Percentiles rank a stretch among this genome's conserved stretches.
Evolutionary conservation across 1,140 invertebrate genomes (phyloP).

Genomic region (Sarcophaga bullata): DNA sequence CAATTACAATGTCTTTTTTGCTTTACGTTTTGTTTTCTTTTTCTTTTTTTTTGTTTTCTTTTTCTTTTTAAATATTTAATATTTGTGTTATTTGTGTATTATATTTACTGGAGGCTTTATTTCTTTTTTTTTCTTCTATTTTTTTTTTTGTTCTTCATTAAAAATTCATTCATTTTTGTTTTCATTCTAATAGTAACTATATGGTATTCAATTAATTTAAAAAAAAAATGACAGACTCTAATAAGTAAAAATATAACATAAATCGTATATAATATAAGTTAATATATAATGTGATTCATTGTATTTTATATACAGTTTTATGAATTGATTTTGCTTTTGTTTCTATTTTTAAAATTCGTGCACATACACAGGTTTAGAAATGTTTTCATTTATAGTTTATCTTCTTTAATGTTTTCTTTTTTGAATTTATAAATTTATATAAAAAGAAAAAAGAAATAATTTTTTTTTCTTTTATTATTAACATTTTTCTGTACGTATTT

Average conservation of each 20-base stretch:
- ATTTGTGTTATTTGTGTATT: background rate
- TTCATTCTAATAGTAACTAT: slow-evolving; percentile 47
- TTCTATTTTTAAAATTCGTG: background rate
- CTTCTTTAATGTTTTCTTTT: background rate
- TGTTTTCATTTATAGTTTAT: background rate
- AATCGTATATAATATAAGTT: background rate
- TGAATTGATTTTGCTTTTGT: background rate
- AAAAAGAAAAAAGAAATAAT: too few species aligned
- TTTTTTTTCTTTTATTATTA: too few species aligned
- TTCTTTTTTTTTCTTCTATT: background rate
- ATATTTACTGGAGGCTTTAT: background rate
- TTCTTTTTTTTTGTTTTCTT: slow-evolving; percentile 23
- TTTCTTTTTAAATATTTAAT: slow-evolving; percentile 25
- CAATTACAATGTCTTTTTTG: slow-evolving; percentile 24
- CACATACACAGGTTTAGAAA: background rate
- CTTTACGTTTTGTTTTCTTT: background rate
- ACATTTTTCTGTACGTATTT: too few species aligned
- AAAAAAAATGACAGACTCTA: slow-evolving; percentile 4
- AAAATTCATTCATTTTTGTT: too few species aligned
- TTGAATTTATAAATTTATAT: background rate
- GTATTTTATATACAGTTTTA: background rate
- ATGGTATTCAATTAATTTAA: slow-evolving; percentile 27
- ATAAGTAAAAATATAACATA: slow-evolving; percentile 24
- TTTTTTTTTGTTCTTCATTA: too few species aligned
- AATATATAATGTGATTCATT: background rate